Evolutionary conservation across 2,797 vertebrate genomes (phyloP).

Genomic region (Gambusia yucatana): DNA sequence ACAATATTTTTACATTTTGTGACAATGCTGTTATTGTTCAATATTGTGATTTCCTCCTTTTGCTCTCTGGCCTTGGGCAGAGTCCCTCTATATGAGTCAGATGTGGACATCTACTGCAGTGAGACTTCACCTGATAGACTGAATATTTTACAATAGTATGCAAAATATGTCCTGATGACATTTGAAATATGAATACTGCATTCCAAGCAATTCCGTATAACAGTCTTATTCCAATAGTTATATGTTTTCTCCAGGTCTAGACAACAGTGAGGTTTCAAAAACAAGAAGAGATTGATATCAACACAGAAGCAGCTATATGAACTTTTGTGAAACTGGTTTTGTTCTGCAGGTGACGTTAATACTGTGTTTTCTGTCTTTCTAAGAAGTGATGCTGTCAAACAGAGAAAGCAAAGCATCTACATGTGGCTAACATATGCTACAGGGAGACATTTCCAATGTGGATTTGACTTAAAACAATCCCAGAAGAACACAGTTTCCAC

Average conservation of each 20-base stretch:
- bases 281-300: neutral
- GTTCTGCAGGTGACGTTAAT: neutral
- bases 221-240: neutral
- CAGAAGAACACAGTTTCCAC: neutral
- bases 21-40: neutral
- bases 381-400: no score
- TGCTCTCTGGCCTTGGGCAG: neutral
- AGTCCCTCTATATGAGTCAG: neutral
- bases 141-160: neutral
- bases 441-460: neutral
- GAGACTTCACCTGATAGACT: neutral
- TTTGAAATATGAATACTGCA: neutral
- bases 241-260: neutral
- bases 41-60: neutral
- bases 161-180: neutral
- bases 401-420: neutral
- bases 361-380: neutral
- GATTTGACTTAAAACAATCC: neutral
- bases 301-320: neutral
- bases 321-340: neutral
- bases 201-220: neutral
- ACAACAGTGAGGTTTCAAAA: neutral
- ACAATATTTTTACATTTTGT: neutral
- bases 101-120: neutral
- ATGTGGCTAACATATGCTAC: neutral